Evolutionary conservation across 2,113 vertebrate species (phyloP).

Genomic region (Ophthalmolycus amberensis): DNA sequence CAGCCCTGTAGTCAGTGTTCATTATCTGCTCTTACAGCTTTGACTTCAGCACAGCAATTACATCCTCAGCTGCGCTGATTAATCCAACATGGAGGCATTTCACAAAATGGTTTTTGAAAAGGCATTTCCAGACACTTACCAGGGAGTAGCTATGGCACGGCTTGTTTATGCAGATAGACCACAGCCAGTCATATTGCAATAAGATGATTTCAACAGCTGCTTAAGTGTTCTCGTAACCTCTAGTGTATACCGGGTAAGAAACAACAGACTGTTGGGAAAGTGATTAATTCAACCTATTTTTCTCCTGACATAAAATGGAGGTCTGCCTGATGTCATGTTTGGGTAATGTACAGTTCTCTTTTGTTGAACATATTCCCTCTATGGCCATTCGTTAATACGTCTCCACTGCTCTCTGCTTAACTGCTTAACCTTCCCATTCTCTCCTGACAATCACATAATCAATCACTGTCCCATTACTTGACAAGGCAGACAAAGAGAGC

Average conservation of each 20-base stretch:
- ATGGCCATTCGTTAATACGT: slow-evolving; percentile 64
- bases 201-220: slow-evolving; percentile 76
- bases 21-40: slow-evolving; percentile 85
- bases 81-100: slow-evolving; percentile 83
- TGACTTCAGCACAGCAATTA: slow-evolving; percentile 83
- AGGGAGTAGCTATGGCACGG: slow-evolving; percentile 72
- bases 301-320: slow-evolving; percentile 58
- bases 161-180: slow-evolving; percentile 79
- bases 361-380: slow-evolving; percentile 61
- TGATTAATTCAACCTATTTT: slow-evolving; percentile 71
- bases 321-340: slow-evolving; percentile 64
- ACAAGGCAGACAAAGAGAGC: slow-evolving; percentile 74
- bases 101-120: slow-evolving; percentile 78
- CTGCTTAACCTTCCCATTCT: slow-evolving; percentile 77
- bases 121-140: slow-evolving; percentile 79
- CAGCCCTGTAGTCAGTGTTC: slow-evolving; percentile 74
- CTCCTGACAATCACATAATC: slow-evolving; percentile 79
- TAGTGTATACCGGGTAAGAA: slow-evolving; percentile 57
- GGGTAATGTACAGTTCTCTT: slow-evolving; percentile 60
- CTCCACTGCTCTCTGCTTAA: slow-evolving; percentile 59
- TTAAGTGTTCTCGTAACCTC: slow-evolving; percentile 80
- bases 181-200: slow-evolving; percentile 75
- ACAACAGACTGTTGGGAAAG: slow-evolving; percentile 65
- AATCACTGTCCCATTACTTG: slow-evolving; percentile 80
- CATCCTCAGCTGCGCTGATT: slow-evolving; percentile 84